Percentiles rank a stretch among this genome's conserved stretches.
phyloP scores from a whole-genome alignment of 2,113 vertebrate genomes.

The Percopsis transmontana region DNA sequence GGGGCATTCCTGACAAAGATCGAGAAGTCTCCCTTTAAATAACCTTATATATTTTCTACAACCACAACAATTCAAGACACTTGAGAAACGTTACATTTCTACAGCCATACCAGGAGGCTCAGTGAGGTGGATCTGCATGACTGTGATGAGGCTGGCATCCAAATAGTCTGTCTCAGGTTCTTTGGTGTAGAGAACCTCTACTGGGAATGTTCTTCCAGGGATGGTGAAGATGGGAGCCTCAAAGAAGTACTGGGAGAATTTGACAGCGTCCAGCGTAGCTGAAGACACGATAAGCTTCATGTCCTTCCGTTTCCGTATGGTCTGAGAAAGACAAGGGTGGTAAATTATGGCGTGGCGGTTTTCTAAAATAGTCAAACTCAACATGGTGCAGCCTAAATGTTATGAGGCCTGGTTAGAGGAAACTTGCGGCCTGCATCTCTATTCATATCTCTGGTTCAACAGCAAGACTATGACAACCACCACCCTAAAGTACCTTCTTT shows the following conservation, averaged over 20 bases:
- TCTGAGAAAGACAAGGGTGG: slow-evolving; percentile 69
- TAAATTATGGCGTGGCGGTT: background rate
- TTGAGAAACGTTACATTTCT: no score
- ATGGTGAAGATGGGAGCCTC: slow-evolving; percentile 99
- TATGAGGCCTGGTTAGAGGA: no score
- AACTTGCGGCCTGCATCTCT: no score
- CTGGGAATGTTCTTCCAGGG: slow-evolving; percentile 94
- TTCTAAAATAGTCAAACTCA: no score
- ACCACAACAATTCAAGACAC: no score
- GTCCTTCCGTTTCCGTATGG: slow-evolving; percentile 92
- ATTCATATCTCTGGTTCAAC: no score
- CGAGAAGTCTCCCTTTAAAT: no score
- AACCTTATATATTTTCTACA: no score
- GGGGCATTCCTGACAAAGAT: no score
- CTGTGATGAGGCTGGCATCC: slow-evolving; percentile 94
- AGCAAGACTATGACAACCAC: background rate
- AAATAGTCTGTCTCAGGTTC: slow-evolving; percentile 96
- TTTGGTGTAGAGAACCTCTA: slow-evolving; percentile 95
- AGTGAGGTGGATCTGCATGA: slow-evolving; percentile 97
- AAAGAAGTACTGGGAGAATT: slow-evolving; percentile 99
- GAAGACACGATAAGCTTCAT: slow-evolving; percentile 98
- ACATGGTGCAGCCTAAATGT: no score
- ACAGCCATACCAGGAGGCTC: slow-evolving; percentile 86
- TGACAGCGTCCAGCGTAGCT: slow-evolving; percentile 94
- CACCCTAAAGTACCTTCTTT: slow-evolving; percentile 84